phyloP scores from a whole-genome alignment of 2,797 vertebrate species.

The Peromyscus eremicus region DNA sequence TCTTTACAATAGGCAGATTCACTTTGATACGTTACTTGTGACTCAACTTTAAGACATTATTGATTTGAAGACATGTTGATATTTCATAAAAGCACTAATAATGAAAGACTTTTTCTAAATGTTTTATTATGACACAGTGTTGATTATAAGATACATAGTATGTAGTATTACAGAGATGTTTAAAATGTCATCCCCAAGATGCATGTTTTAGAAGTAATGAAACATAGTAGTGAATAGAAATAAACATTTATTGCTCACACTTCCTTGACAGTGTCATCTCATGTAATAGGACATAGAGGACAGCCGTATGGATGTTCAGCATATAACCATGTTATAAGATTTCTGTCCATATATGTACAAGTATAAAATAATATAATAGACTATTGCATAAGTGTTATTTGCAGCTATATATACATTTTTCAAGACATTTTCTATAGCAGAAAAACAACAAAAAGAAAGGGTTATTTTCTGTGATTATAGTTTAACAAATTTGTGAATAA shows the following conservation, averaged over 20 bases:
- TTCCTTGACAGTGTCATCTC: constrained; percentile 4
- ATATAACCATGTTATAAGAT: neutral
- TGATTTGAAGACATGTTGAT: constrained; percentile 47
- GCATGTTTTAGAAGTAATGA: constrained; percentile 32
- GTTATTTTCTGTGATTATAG: constrained; percentile 23
- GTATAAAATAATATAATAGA: neutral
- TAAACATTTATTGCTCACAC: constrained; percentile 21
- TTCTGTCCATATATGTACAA: neutral
- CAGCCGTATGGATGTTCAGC: neutral
- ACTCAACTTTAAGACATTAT: constrained; percentile 43
- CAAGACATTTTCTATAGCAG: constrained; percentile 2
- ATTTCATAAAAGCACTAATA: constrained; percentile 47
- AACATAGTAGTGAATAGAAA: constrained; percentile 3
- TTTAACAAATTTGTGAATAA: constrained; percentile 39
- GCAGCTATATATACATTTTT: neutral
- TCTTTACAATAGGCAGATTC: neutral
- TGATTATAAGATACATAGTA: neutral
- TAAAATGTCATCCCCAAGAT: constrained; percentile 15
- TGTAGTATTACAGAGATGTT: constrained; percentile 36
- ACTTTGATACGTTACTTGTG: constrained; percentile 22
- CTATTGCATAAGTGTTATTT: neutral
- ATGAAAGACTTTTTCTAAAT: constrained; percentile 21
- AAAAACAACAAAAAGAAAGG: neutral
- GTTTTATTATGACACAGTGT: neutral
- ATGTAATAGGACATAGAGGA: neutral